Conservation (phyloP, 2,888 invertebrate genomes). For the Drosophila phalerata region DNA sequence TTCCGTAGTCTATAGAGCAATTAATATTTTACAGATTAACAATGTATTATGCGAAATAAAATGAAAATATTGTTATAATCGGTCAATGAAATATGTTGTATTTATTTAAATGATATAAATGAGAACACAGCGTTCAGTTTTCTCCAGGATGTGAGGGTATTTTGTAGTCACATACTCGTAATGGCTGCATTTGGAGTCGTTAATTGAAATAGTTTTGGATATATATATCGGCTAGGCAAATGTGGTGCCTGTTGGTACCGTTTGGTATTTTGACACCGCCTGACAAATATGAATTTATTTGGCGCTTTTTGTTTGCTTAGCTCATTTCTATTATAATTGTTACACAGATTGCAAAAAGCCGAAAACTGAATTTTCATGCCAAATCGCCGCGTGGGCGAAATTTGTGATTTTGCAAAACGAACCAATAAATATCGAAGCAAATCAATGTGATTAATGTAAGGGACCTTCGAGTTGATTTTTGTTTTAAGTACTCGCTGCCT, state of each 20-base stretch:
- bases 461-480: constrained; percentile 30
- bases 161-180: not conserved
- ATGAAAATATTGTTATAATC: not conserved
- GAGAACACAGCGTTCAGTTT: too few species aligned
- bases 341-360: constrained; percentile 47
- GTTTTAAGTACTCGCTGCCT: constrained; percentile 52
- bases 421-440: constrained; percentile 13
- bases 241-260: constrained; percentile 59
- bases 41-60: too few species aligned
- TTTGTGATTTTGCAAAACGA: constrained; percentile 3
- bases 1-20: not conserved
- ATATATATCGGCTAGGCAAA: constrained; percentile 27
- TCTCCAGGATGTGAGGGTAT: constrained; percentile 12
- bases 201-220: constrained; percentile 53
- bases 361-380: constrained; percentile 32
- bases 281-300: constrained; percentile 66
- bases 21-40: too few species aligned
- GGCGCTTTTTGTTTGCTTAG: constrained; percentile 36
- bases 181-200: constrained; percentile 11
- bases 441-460: constrained; percentile 56
- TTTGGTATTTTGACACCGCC: constrained; percentile 64
- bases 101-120: too few species aligned
- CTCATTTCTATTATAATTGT: constrained; percentile 69
- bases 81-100: too few species aligned
- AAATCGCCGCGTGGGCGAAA: constrained; percentile 26